Evolutionary conservation across 1,140 invertebrate genomes (phyloP).

Genomic region (Macrostomum lignano): DNA sequence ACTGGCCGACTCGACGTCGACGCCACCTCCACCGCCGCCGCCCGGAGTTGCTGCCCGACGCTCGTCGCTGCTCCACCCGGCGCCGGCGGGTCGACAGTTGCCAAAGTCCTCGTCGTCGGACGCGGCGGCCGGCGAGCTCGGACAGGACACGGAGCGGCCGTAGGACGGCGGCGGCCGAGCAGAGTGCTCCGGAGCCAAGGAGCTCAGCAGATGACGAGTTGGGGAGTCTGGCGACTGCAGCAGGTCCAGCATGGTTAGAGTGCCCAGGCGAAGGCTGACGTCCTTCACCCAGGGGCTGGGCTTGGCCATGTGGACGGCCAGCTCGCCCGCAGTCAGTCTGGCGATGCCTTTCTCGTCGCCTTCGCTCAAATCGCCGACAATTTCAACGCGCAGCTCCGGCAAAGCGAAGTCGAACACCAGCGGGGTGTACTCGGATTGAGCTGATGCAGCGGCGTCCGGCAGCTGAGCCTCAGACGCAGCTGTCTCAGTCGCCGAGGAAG

Average conservation of each 20-base stretch:
- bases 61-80: too few species aligned
- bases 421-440: neutral
- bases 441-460: too few species aligned
- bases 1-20: too few species aligned
- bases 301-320: constrained; percentile 42
- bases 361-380: constrained; percentile 21
- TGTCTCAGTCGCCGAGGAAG: neutral
- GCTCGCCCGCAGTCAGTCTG: constrained; percentile 49
- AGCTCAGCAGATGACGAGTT: constrained; percentile 44
- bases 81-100: too few species aligned
- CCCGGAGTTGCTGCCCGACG: too few species aligned
- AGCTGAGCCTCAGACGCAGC: neutral
- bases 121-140: constrained; percentile 32
- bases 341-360: constrained; percentile 30
- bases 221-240: constrained; percentile 42
- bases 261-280: constrained; percentile 43
- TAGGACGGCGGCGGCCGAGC: constrained; percentile 11
- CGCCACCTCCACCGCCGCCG: too few species aligned
- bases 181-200: constrained; percentile 22
- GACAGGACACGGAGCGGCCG: constrained; percentile 50
- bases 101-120: constrained; percentile 14
- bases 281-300: constrained; percentile 36
- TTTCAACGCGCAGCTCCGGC: constrained; percentile 22
- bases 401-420: constrained; percentile 16
- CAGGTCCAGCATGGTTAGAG: constrained; percentile 58